Evolutionary conservation across 2,888 invertebrate genomes (phyloP).

Genomic region (Cryptocephalus primarius): DNA sequence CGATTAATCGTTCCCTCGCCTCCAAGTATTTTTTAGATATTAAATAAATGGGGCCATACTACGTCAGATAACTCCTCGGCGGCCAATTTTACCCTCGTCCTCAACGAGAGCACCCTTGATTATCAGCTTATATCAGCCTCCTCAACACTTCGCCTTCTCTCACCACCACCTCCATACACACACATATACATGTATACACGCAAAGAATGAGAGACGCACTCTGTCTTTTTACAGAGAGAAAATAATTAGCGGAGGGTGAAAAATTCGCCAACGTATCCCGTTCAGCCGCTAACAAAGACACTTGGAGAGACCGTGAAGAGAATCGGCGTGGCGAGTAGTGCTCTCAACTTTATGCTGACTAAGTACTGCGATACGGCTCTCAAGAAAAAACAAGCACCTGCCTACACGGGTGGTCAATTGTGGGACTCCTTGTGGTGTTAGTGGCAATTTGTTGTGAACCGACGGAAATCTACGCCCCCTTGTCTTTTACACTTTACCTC

Average conservation of each 20-base stretch:
- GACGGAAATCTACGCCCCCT: too few species aligned
- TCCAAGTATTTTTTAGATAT: too few species aligned
- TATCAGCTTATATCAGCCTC: not conserved
- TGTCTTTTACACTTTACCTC: too few species aligned
- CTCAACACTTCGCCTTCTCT: not conserved
- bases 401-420: too few species aligned
- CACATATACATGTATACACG: not conserved
- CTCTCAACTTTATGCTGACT: slow-evolving; percentile 21
- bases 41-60: too few species aligned
- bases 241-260: slow-evolving; percentile 13
- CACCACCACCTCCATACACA: too few species aligned
- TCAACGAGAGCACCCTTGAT: not conserved
- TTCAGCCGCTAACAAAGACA: slow-evolving; percentile 17
- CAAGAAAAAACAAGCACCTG: too few species aligned
- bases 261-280: slow-evolving; percentile 16
- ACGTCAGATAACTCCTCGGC: too few species aligned
- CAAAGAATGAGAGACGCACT: slow-evolving; percentile 4
- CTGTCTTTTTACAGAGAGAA: slow-evolving; percentile 4
- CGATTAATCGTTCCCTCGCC: too few species aligned
- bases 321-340: slow-evolving; percentile 14
- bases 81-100: too few species aligned
- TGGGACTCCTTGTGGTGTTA: too few species aligned
- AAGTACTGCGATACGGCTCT: slow-evolving; percentile 16
- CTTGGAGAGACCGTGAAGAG: slow-evolving; percentile 15
- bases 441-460: too few species aligned